phyloP scores from a whole-genome alignment of 2,888 invertebrate species.

The Amaurobius ferox region DNA sequence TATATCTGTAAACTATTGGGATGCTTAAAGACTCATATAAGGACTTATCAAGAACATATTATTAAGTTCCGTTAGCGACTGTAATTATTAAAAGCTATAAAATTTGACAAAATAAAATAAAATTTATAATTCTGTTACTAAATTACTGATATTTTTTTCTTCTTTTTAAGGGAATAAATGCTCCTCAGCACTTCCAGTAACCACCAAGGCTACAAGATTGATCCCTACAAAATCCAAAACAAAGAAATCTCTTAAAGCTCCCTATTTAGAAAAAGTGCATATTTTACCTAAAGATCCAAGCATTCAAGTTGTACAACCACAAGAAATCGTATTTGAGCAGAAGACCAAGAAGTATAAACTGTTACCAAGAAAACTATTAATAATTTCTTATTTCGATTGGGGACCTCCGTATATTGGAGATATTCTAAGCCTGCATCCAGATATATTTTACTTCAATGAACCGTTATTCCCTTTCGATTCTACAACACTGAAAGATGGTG shows the following conservation, averaged over 20 bases:
- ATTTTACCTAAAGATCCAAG: conserved; percentile 34
- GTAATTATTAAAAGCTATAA: too few relatives aligned
- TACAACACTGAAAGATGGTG: conserved; percentile 34
- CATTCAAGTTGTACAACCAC: background rate
- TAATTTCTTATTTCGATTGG: conserved; percentile 54
- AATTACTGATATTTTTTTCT: background rate
- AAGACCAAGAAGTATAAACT: background rate
- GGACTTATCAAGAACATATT: too few relatives aligned
- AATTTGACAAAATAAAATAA: too few relatives aligned
- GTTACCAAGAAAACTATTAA: conserved; percentile 24
- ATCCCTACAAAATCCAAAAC: background rate
- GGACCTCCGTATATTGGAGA: conserved; percentile 43
- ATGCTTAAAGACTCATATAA: too few relatives aligned
- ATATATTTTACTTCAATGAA: conserved; percentile 52
- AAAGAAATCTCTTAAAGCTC: background rate
- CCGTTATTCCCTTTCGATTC: conserved; percentile 57
- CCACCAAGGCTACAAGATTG: background rate
- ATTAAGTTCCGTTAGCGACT: too few relatives aligned
- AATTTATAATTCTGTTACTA: too few relatives aligned
- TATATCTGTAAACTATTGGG: too few relatives aligned
- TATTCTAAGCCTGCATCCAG: conserved; percentile 42
- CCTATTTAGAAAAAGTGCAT: conserved; percentile 34
- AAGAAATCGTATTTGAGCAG: background rate
- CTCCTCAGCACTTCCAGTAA: background rate
- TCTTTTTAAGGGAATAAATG: conserved; percentile 15